phyloP scores from a whole-genome alignment of 2,888 invertebrate species.

The Lycocerus yunnanus region DNA sequence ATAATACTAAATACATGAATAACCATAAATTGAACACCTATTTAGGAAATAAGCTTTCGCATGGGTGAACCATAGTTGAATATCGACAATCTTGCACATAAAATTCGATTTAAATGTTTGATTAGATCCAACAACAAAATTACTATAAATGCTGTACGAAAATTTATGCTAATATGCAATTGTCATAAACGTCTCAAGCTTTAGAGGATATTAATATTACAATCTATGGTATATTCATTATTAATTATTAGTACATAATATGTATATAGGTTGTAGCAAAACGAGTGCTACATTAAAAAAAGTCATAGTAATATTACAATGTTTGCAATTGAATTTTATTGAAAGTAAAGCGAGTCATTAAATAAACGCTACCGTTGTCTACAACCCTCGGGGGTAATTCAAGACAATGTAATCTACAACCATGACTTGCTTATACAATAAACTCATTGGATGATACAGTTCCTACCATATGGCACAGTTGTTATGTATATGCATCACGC shows the following conservation, averaged over 20 bases:
- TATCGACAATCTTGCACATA: not conserved
- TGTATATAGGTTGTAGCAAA: too few species aligned
- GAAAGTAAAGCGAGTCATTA: not conserved
- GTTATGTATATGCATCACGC: slow-evolving; percentile 7
- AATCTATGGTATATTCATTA: too few species aligned
- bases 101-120: not conserved
- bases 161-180: not conserved
- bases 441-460: slow-evolving; percentile 5
- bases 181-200: too few species aligned
- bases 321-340: not conserved
- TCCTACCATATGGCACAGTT: slow-evolving; percentile 15
- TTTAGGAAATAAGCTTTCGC: not conserved
- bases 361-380: slow-evolving; percentile 8
- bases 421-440: slow-evolving; percentile 14
- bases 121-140: not conserved
- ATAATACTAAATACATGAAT: not conserved
- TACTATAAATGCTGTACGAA: not conserved
- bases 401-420: slow-evolving; percentile 16
- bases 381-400: slow-evolving; percentile 4
- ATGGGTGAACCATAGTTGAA: too few species aligned
- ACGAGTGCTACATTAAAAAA: too few species aligned
- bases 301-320: not conserved
- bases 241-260: too few species aligned
- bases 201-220: too few species aligned
- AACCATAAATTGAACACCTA: not conserved